Evolutionary conservation across 2,888 invertebrate species (phyloP), one percentile per base, ranked within the genome.

Genomic region (Leucozona laternaria): DNA sequence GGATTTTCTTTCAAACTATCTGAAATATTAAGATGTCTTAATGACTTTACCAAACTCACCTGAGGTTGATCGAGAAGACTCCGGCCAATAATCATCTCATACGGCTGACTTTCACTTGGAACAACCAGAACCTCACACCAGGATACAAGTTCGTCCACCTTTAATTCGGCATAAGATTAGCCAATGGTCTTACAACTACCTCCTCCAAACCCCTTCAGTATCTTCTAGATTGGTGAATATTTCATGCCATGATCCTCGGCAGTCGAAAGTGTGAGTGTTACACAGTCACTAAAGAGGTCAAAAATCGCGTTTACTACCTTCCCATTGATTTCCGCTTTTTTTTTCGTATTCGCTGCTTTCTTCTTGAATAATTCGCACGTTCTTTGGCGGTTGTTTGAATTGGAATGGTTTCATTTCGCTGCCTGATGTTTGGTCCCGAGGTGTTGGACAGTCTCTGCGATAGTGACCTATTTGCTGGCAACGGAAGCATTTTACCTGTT

Each of bases 121-220:
- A 53, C 78, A 31, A 78, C 48, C 34, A 64, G 34, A 7, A 79
- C 64, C 53, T 72, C 62, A 40, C 79, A 72, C 72, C 64, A 64
- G 6, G 60, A 43, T 1, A 50, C 48, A 15, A 72, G 28, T 11
- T 40, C 48, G 31, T 66, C 55, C 3, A 66, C 57, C 48, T 3
- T 31, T 8, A 79, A 13, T 3, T 72, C 34, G 6, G 45, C 60
- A 15, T 40, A 40, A 7, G n/a, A 6, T n/a, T 40, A 5, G 1
- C 40, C 40, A n/a, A 40, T n/a, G 4, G 40, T 40, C 6, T 15
- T 4, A 11, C n/a, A 40, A 6, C 40, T 6, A 15, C 40, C 5
- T 5, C 40, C 40, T 0, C 40, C 40, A n/a, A 40, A 40, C 1
- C 40, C 15, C 6, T 40, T 4, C 4, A 40, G 40, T 6, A 40